These are phyloP conservation scores for Aegypius monachus DNA, from an alignment of 2,113 vertebrate species.

Conservation along the genomic window DNA sequence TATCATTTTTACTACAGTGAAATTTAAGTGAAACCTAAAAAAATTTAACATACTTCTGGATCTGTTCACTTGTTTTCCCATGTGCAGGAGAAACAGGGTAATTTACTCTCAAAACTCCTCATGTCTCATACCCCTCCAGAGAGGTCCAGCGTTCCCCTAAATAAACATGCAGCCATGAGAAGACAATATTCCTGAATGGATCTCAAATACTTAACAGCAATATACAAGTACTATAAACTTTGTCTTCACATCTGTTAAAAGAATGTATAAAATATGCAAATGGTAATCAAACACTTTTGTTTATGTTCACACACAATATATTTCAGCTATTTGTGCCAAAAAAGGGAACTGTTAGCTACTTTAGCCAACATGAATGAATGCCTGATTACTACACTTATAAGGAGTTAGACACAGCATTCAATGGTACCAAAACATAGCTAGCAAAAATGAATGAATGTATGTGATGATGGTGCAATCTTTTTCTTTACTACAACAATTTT, in stretches of 20 bases:
- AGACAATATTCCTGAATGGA: neutral
- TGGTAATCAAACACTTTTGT: constrained; percentile 60
- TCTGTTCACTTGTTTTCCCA: neutral
- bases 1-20: neutral
- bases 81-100: neutral
- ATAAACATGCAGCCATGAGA: neutral
- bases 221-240: neutral
- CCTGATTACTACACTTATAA: constrained; percentile 37
- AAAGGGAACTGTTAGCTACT: neutral
- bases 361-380: constrained; percentile 17
- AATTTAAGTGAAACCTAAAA: neutral
- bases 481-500: constrained; percentile 11
- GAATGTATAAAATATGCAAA: constrained; percentile 24
- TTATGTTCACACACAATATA: constrained; percentile 18
- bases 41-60: neutral
- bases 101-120: neutral
- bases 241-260: constrained; percentile 30
- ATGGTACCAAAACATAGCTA: constrained; percentile 15
- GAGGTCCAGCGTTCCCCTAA: neutral
- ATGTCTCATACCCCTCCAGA: neutral
- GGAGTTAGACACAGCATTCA: neutral
- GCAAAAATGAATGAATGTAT: constrained; percentile 6
- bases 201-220: neutral
- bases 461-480: constrained; percentile 22
- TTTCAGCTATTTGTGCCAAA: constrained; percentile 6